These are phyloP conservation scores for Euura lappo DNA, from an alignment of 1,140 invertebrate genomes.

Conservation along the genomic window DNA sequence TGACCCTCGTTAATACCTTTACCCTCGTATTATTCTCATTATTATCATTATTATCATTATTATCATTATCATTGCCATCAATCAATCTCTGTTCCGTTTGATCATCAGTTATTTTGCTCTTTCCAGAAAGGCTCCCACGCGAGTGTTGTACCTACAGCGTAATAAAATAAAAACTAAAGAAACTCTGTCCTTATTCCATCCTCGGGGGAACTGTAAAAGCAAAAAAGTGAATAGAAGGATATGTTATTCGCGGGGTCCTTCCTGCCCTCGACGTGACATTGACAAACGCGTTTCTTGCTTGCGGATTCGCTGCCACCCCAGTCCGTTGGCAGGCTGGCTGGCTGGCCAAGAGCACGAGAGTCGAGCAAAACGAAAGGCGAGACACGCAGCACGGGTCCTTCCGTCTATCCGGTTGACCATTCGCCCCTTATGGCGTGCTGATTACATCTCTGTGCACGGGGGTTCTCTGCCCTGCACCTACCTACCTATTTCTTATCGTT, in stretches of 20 bases:
- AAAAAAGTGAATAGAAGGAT: background rate
- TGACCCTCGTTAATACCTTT: too few relatives aligned
- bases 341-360: too few relatives aligned
- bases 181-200: too few relatives aligned
- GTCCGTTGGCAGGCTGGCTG: background rate
- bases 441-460: background rate
- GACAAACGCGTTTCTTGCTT: background rate
- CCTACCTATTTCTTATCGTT: background rate
- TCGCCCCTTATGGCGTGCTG: slow-evolving; percentile 2
- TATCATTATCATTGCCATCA: too few relatives aligned
- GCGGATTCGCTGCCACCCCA: background rate
- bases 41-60: too few relatives aligned
- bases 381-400: slow-evolving; percentile 1
- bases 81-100: too few relatives aligned
- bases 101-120: too few relatives aligned
- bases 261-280: background rate
- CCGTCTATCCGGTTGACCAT: background rate
- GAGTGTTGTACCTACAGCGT: background rate
- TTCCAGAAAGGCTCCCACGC: background rate
- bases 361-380: background rate
- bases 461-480: background rate
- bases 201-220: background rate
- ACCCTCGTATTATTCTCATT: too few relatives aligned
- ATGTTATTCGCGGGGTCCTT: too few relatives aligned
- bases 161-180: too few relatives aligned